These are phyloP conservation scores for Osmerus mordax DNA, from an alignment of 2,113 vertebrate species.

Conservation along the genomic window DNA sequence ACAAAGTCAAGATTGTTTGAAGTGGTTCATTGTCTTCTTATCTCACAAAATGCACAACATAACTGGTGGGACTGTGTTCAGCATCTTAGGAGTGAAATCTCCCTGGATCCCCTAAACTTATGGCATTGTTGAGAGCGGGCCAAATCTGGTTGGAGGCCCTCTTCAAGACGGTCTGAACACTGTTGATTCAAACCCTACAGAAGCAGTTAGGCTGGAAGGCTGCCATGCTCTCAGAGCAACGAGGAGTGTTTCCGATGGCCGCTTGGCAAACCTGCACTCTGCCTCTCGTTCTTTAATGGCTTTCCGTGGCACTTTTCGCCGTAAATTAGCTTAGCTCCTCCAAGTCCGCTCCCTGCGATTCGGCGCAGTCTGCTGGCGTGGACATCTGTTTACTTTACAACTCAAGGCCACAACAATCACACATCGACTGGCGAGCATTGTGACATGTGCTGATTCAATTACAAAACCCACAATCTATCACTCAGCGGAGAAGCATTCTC, in stretches of 20 bases:
- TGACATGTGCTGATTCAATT: too few relatives aligned
- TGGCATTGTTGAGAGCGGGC: not conserved
- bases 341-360: not conserved
- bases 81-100: too few relatives aligned
- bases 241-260: not conserved
- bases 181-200: not conserved
- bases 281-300: not conserved
- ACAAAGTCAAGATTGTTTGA: too few relatives aligned
- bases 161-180: not conserved
- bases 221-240: constrained; percentile 1
- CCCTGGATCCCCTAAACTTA: not conserved
- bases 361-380: not conserved
- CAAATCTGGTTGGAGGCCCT: not conserved
- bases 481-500: too few relatives aligned
- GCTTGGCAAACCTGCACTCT: not conserved
- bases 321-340: constrained; percentile 1
- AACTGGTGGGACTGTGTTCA: too few relatives aligned
- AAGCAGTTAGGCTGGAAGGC: not conserved
- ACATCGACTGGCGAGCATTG: too few relatives aligned
- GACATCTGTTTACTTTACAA: too few relatives aligned
- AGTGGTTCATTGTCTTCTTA: too few relatives aligned
- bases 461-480: too few relatives aligned
- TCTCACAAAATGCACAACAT: too few relatives aligned
- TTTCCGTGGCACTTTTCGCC: not conserved
- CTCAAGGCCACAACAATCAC: too few relatives aligned